Conservation (phyloP, 2,888 invertebrate species). For the Cryptocephalus moraei region DNA sequence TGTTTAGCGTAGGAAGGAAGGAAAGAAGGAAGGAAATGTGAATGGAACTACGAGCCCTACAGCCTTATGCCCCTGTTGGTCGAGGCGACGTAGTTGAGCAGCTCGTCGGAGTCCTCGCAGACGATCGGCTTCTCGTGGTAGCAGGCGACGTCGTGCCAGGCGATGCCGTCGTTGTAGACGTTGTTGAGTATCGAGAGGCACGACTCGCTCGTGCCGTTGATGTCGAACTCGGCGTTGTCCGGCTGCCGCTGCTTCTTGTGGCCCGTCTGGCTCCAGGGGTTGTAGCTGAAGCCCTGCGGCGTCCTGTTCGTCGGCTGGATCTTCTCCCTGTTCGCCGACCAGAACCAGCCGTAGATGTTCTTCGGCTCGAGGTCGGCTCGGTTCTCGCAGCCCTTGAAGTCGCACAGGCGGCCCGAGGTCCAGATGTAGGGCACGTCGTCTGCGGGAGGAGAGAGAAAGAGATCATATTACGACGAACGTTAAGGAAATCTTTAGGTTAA, state of each 20-base stretch:
- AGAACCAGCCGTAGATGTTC: slow-evolving; percentile 81
- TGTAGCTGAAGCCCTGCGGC: slow-evolving; percentile 67
- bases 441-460: slow-evolving; percentile 32
- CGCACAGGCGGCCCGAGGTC: slow-evolving; percentile 86
- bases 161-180: slow-evolving; percentile 87
- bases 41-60: slow-evolving; percentile 40
- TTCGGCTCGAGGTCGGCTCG: slow-evolving; percentile 80
- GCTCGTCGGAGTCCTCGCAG: slow-evolving; percentile 83
- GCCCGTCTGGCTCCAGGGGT: slow-evolving; percentile 84
- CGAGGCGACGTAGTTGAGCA: slow-evolving; percentile 73
- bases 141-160: slow-evolving; percentile 90
- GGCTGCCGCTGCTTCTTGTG: slow-evolving; percentile 84
- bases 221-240: slow-evolving; percentile 85
- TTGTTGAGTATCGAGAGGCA: slow-evolving; percentile 83
- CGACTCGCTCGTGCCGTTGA: slow-evolving; percentile 79
- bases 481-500: no score
- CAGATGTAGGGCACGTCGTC: slow-evolving; percentile 87
- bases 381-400: slow-evolving; percentile 87
- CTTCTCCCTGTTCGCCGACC: slow-evolving; percentile 84
- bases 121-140: slow-evolving; percentile 88
- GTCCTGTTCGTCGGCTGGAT: slow-evolving; percentile 69
- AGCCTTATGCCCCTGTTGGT: slow-evolving; percentile 77
- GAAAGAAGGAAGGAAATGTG: slow-evolving; percentile 1
- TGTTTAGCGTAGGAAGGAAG: slow-evolving; percentile 3
- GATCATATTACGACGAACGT: no score